Evolutionary conservation across 2,797 vertebrate species (phyloP), one percentile per base, ranked within the genome.

Genomic region (Hippoglossus hippoglossus): DNA sequence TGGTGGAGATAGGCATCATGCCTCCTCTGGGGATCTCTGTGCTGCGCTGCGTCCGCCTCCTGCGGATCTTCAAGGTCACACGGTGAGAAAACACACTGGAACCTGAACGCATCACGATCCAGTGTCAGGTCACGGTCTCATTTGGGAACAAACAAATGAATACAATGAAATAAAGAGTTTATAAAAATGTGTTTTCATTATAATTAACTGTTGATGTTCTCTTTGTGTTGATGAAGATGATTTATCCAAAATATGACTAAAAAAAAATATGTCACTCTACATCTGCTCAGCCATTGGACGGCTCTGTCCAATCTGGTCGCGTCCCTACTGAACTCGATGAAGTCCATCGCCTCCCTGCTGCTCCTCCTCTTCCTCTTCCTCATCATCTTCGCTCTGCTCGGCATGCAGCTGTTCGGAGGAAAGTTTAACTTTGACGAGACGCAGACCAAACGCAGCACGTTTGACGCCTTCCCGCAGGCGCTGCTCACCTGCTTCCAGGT

Each of bases 381-480:
- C 93, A 99, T 98, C 95, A 99, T 99, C 93, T 99, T 99, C 67
- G 97, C 97, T 57, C 94, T 99, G 89, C 96, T 99, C 54, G 98
- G 98, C 79, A 99, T 99, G 98, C 98, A 99, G 93, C 95, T 99
- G 56, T 99, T 99, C 12, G 98, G 98, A 1, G 98, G 98, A 68
- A 99, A 99, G 94, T 99, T 99, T 92, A 99, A 99, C 93, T 99
- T 99, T 25, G 98, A 99, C 16, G 98, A 99, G 91, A 99, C 97
- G 0, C 98, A 99, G 87, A 99, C 97, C 81, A 99, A 99, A 87
- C 94, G 97, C 79, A 98, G 97, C 94, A 99, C 98, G 72, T 99
- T 99, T 15, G 98, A 99, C 84, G 96, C 97, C 77, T 99, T 99
- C 88, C 97, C 98, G 0, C 97, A 98, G 83, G 96, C 98, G 5